Base-by-base conservation (phyloP, 1,140 invertebrate genomes). In the Drosophila willistoni region DNA sequence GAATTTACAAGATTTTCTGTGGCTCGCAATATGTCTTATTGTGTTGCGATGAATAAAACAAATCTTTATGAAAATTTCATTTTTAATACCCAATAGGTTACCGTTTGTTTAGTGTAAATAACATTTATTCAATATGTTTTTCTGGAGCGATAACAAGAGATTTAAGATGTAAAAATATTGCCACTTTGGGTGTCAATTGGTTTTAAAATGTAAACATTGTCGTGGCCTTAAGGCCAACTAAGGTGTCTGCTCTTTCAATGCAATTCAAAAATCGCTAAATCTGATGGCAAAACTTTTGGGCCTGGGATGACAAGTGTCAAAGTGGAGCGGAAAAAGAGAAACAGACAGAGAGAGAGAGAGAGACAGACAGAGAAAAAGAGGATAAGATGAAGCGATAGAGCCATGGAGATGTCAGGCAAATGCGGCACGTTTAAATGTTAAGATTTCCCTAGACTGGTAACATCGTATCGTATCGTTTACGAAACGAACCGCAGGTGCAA, bases 401-500 rank as follows among this genome's bases (percentile, higher is more conserved):
- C 7, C 51, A 17, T 63, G 56, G 66, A 61, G 59, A 77, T 77
- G 73, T 77, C 74, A 77, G 77, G 74, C 75, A 77, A 77, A 77
- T 77, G 75, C 66, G 68, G 56, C 75, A 77, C 74, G 68, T 77
- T 77, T 77, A 77, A 77, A 77, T 71, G 73, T 74, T 47, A 51
- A 51, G 44, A 22, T 47, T 17, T 68, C 19, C 33, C 22, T 14
- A 33, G 54, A 41, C 60, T 57, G 25, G 51, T 19, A 44, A 33
- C 61, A 44, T 47, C 25, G 34, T 72, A 71, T 47, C 17, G 59
- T 22, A n/a, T 14, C 0, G 57, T 75, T 64, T 25, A 13, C 2
- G n/a, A 17, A 71, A 64, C 76, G 72, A 65, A 83, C 75, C 72
- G 41, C 80, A 82, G 80, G 75, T 82, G 68, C 68, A 81, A 42